Conservation (phyloP, 2,797 vertebrate genomes). For the Hemitrygon akajei region DNA sequence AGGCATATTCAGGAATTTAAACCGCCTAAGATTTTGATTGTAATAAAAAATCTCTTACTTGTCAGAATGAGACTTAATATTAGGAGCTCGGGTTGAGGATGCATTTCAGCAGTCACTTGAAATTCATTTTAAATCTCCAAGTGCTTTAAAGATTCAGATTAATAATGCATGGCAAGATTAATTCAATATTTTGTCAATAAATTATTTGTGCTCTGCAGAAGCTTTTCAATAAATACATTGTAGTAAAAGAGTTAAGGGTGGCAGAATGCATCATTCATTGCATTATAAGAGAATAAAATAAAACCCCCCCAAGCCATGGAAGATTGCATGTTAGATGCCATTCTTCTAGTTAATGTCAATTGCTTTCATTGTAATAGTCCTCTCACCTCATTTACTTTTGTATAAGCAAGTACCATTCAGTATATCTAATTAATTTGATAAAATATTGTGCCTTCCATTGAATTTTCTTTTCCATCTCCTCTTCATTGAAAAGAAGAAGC, state of each 20-base stretch:
- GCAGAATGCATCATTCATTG: not conserved
- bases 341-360: not conserved
- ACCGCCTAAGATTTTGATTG: not conserved
- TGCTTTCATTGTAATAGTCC: not conserved
- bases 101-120: not conserved
- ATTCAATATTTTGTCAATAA: constrained; percentile 7
- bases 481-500: not conserved
- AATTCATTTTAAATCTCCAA: not conserved
- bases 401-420: not conserved
- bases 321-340: not conserved
- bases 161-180: not conserved
- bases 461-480: not conserved
- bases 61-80: not conserved
- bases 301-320: not conserved
- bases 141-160: not conserved
- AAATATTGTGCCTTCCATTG: not conserved
- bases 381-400: not conserved
- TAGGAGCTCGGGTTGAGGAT: not conserved
- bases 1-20: constrained; percentile 30
- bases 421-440: too few relatives aligned
- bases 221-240: not conserved
- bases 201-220: not conserved
- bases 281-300: not conserved
- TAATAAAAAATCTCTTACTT: constrained; percentile 14
- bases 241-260: not conserved